phyloP scores from a whole-genome alignment of 2,888 invertebrate species.

The Stenoptilia bipunctidactyla region DNA sequence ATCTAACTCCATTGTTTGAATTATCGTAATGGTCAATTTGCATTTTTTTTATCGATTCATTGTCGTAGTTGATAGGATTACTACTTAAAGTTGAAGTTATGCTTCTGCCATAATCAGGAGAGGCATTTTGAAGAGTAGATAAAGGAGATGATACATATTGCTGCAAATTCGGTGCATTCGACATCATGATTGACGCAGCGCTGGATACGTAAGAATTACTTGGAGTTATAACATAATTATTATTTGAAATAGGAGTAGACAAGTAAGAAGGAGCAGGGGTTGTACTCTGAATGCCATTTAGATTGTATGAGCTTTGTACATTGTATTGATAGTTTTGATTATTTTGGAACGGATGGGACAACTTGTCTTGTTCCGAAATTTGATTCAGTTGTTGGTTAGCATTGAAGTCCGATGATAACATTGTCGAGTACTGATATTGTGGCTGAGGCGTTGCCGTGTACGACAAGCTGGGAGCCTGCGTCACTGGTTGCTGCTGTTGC shows the following conservation, averaged over 20 bases:
- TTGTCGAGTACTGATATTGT: conserved; percentile 50
- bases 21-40: conserved; percentile 60
- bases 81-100: conserved; percentile 35
- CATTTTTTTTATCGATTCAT: conserved; percentile 38
- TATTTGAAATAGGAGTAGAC: conserved; percentile 42
- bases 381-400: conserved; percentile 36
- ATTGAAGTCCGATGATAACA: conserved; percentile 33
- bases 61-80: conserved; percentile 29
- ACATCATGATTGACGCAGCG: conserved; percentile 45
- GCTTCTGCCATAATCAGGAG: conserved; percentile 41
- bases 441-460: conserved; percentile 58
- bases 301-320: conserved; percentile 32
- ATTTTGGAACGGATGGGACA: conserved; percentile 31
- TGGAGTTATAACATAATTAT: conserved; percentile 45
- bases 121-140: conserved; percentile 41
- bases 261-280: conserved; percentile 43
- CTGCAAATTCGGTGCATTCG: conserved; percentile 48
- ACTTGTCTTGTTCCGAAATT: conserved; percentile 38
- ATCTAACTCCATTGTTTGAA: conserved; percentile 47
- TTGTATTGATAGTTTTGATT: conserved; percentile 38
- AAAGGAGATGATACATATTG: conserved; percentile 53
- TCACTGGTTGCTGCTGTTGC: conserved; percentile 28
- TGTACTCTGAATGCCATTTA: conserved; percentile 43
- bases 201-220: conserved; percentile 50
- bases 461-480: conserved; percentile 39